A percentile compares a stretch with the other conserved stretches of the same genome.
These are phyloP conservation scores for Buceros bicornis DNA, from an alignment of 2,797 vertebrate genomes.

Conservation along the genomic window DNA sequence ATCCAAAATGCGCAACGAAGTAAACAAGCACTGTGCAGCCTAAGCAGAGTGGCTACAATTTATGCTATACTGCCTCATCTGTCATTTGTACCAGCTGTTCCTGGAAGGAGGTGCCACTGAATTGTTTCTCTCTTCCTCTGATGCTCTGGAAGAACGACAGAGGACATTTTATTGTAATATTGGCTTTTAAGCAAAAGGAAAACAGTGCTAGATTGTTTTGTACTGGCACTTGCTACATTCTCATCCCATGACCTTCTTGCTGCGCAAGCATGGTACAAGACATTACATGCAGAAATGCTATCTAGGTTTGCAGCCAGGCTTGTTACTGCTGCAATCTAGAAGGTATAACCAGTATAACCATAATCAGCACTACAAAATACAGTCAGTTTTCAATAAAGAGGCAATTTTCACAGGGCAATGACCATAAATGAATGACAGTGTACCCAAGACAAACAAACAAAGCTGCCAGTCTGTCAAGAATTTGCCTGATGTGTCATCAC, in stretches of 20 bases:
- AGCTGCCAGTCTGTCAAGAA: neutral
- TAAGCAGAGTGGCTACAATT: slow-evolving; percentile 40
- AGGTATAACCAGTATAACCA: neutral
- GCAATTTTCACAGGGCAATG: slow-evolving; percentile 7
- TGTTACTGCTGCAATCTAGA: neutral
- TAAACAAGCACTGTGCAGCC: neutral
- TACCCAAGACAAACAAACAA: neutral
- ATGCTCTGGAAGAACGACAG: slow-evolving; percentile 9
- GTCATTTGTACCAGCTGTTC: slow-evolving; percentile 51
- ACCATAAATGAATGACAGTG: slow-evolving; percentile 14
- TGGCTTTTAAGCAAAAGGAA: neutral
- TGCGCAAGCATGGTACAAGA: neutral
- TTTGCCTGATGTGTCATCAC: slow-evolving; percentile 5
- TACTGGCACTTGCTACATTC: neutral
- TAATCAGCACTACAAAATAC: slow-evolving; percentile 27
- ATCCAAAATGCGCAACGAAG: neutral
- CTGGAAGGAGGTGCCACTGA: slow-evolving; percentile 41
- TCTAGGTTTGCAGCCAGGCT: slow-evolving; percentile 27
- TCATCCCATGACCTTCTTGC: neutral
- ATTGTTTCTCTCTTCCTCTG: slow-evolving; percentile 37
- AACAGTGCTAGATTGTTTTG: slow-evolving; percentile 1
- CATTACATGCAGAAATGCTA: slow-evolving; percentile 23
- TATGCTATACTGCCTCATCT: slow-evolving; percentile 34
- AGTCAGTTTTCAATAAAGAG: neutral
- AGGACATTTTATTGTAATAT: neutral